Evolutionary conservation across 2,113 vertebrate species (phyloP), one percentile per base, ranked within the genome.

Genomic region (Strix uralensis): DNA sequence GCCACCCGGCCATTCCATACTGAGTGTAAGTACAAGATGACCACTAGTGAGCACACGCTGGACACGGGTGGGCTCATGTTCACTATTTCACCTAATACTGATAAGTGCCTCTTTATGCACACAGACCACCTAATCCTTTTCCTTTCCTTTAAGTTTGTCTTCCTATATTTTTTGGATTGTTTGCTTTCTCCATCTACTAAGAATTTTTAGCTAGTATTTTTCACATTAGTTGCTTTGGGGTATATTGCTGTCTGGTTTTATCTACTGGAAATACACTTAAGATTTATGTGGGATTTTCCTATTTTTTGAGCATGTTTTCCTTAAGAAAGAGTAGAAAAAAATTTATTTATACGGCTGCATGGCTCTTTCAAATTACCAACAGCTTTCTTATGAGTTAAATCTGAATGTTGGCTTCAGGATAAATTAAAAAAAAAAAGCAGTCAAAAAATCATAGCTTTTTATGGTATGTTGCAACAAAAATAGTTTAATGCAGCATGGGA

Each of bases 391-490:
- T 11, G 42, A 34, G 3, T 23, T 55, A 57, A 86, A 57, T 34
- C 11, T 23, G 58, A 83, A 81, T 4, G 2, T 44, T 88, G 72
- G n/a, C n/a, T 85, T 97, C 61, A 78, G 58, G 51, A 97, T 91
- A 93, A 88, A 86, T 47, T 81, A 79, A 30, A 54, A 92, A 88
- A 20, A 81, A 49, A 55, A 74, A 22, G 4, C 14, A 14, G 55
- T 89, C 3, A 96, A 96, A 96, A 93, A 83, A 95, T 66, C 29
- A 90, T 79, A 16, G 78, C 38, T 90, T 92, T 44, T 12, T 74
- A 42, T 88, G n/a, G 25, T 47, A 89, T 47, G 26, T 89, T 75
- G 54, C 87, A 95, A 83, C 77, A 96, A 94, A 97, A 96, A 74
- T 72, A 84, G 25, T 88, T 95, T 97, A 96, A 92, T 49, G 75